These are phyloP conservation scores for Egretta garzetta DNA, from an alignment of 2,113 vertebrate species.

Conservation along the genomic window DNA sequence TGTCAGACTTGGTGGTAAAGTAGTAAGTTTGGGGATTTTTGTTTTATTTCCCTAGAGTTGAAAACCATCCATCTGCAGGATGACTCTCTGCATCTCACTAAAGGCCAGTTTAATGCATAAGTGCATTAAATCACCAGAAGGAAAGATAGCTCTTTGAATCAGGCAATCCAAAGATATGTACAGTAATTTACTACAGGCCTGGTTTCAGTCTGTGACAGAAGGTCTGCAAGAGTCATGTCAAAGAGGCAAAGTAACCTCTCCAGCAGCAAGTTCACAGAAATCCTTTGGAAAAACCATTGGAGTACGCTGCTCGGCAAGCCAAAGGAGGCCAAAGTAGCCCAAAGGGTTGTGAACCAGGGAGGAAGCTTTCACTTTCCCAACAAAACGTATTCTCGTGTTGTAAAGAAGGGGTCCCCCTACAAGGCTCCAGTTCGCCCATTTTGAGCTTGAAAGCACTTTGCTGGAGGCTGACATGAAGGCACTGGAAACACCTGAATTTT, in stretches of 20 bases:
- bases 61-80: neutral
- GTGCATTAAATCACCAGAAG: neutral
- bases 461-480: neutral
- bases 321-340: neutral
- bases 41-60: neutral
- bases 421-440: fast-evolving
- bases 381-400: neutral
- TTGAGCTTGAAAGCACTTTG: neutral
- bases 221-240: neutral
- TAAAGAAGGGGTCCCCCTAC: fast-evolving
- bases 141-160: neutral
- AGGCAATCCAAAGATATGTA: neutral
- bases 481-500: neutral
- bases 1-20: neutral
- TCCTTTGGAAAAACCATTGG: neutral
- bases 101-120: neutral
- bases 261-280: neutral
- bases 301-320: neutral
- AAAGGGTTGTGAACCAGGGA: neutral
- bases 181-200: neutral
- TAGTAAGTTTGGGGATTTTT: neutral
- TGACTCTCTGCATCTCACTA: neutral
- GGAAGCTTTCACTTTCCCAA: neutral
- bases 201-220: neutral
- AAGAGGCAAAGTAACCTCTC: neutral